Percentiles rank a stretch among this genome's conserved stretches.
Evolutionary conservation across 2,113 vertebrate genomes (phyloP).

Genomic region (Actinemys pallida): DNA sequence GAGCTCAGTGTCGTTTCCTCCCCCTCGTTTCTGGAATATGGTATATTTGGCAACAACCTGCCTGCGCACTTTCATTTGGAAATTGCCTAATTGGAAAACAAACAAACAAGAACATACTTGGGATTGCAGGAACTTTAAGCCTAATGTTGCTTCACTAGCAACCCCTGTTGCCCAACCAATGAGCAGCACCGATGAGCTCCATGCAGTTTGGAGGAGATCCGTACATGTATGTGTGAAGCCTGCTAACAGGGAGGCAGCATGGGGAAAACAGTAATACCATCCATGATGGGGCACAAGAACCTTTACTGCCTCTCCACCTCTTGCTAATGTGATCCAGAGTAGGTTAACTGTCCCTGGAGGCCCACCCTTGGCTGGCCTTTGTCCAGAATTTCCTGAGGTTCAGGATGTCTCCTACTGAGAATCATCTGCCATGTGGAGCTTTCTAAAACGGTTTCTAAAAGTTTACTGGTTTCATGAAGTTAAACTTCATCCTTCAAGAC

Average conservation of each 20-base stretch:
- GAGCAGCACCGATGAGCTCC: neutral
- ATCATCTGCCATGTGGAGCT: neutral
- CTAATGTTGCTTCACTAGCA: accelerated
- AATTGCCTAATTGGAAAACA: neutral
- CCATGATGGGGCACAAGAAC: accelerated
- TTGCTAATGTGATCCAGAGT: neutral
- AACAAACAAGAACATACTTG: accelerated
- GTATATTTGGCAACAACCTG: accelerated
- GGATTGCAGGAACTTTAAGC: accelerated
- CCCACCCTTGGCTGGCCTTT: neutral
- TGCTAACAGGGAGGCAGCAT: neutral
- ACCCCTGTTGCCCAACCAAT: accelerated
- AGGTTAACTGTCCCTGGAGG: neutral
- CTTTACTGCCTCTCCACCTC: neutral
- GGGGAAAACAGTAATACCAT: neutral
- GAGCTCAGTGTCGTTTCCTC: accelerated
- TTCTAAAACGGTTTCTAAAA: neutral
- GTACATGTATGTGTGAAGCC: neutral
- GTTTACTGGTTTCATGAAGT: neutral
- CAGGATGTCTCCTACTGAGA: neutral
- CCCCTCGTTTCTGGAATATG: neutral
- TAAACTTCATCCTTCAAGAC: neutral
- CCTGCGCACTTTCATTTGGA: neutral
- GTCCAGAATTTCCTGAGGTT: neutral
- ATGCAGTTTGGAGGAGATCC: neutral